A percentile compares a stretch with the other conserved stretches of the same genome.
Conservation (phyloP, 2,113 vertebrate genomes). For the Phalacrocorax aristotelis region DNA sequence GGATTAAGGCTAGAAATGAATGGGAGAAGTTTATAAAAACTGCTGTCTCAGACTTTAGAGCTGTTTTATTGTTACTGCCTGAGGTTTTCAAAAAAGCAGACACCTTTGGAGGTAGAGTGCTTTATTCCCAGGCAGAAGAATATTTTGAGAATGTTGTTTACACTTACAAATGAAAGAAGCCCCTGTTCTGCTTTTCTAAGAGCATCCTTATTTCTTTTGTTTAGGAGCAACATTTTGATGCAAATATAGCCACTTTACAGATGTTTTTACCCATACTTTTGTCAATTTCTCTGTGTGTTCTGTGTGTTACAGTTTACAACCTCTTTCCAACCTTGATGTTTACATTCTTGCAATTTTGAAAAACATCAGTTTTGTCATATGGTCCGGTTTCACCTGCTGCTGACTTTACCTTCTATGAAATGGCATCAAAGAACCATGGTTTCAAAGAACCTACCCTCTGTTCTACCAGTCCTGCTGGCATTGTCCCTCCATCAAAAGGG, state of each 20-base stretch:
- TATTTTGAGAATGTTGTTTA: background rate
- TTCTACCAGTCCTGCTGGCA: background rate
- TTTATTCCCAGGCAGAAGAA: background rate
- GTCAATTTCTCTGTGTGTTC: background rate
- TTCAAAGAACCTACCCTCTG: background rate
- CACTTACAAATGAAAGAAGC: background rate
- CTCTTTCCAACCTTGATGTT: background rate
- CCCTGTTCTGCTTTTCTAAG: background rate
- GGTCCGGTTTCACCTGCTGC: background rate
- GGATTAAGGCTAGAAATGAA: background rate
- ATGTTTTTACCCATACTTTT: background rate
- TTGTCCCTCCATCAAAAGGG: background rate
- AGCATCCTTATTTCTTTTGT: background rate
- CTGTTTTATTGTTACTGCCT: background rate
- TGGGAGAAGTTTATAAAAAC: background rate
- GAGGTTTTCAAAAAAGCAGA: background rate
- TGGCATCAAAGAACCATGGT: background rate
- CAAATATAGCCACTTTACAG: background rate
- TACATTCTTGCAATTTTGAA: background rate
- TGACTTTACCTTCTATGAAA: background rate
- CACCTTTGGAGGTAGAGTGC: background rate
- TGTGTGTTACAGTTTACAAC: background rate
- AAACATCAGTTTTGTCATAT: background rate
- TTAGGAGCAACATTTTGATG: background rate
- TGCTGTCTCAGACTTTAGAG: background rate